Base-by-base conservation (phyloP, 1,140 invertebrate species). In the Drosophila guanche region DNA sequence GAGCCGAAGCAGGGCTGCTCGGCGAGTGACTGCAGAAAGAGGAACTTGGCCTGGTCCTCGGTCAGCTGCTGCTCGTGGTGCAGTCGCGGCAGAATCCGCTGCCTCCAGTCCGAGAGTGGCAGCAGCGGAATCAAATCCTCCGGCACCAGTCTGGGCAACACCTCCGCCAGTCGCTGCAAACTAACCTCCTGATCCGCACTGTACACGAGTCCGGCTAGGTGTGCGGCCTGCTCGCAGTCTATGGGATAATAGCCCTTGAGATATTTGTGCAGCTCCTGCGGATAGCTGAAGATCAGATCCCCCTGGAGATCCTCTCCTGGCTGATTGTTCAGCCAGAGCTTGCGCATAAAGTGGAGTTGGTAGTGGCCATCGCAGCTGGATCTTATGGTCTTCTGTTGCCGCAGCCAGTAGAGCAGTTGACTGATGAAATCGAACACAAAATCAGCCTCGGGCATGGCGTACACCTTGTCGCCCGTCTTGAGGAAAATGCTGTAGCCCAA, bases 401-500 rank as follows among this genome's bases (percentile, higher is more conserved):
- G 95, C 81, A 97, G 95, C 96, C 97, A 98, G 83, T 97, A 95
- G n/a, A 94, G 93, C 5, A 95, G 92, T 92, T 98, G 96, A 56
- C 96, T 94, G 22, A 99, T 95, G 91, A 98, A 99, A 92, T 99
- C 98, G 91, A 99, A 99, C 92, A 99, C 98, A 93, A 97, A 99
- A 80, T 97, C 97, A 56, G 94, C 94, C 89, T 97, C 95, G 0
- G 98, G 98, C 5, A 99, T 96, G 65, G 97, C 97, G 79, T 98
- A 97, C 0, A 76, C 74, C 93, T 97, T 98, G 86, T 99, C 97
- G 22, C 95, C 94, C 70, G 98, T 97, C 92, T 98, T 98, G 2
- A 99, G 96, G 92, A 99, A 98, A 10, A 99, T 92, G 91, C 96
- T 97, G 91, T 98, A 99, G 5, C 97, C 97, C 91, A 98, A 95